Percentiles rank a stretch among this genome's conserved stretches.
Evolutionary conservation across 2,113 vertebrate genomes (phyloP).

Genomic region (Hepsetus odoe): DNA sequence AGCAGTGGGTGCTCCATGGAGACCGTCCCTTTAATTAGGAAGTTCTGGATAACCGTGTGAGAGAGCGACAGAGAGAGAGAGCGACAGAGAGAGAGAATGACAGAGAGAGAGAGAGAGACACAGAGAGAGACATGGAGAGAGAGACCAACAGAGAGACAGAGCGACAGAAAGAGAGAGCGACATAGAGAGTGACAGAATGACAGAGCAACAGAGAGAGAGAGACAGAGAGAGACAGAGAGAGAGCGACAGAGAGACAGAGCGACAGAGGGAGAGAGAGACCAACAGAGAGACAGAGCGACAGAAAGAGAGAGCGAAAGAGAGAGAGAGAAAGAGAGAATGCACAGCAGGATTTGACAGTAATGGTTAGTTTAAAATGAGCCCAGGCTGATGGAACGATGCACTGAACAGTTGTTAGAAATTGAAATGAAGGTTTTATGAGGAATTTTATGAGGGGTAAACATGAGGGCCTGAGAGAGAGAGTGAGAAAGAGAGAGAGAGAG

Average conservation of each 20-base stretch:
- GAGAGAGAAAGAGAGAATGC: background rate
- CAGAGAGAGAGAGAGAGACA: background rate
- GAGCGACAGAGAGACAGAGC: too few relatives aligned
- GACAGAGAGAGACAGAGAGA: too few relatives aligned
- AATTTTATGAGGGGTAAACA: too few relatives aligned
- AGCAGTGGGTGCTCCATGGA: too few relatives aligned
- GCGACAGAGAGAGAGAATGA: too few relatives aligned
- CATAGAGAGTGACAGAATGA: background rate
- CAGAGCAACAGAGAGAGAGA: background rate
- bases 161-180: too few relatives aligned
- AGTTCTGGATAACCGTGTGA: too few relatives aligned
- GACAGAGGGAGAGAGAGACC: background rate
- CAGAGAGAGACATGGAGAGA: background rate
- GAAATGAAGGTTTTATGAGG: background rate
- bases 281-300: background rate
- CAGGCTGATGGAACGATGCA: background rate
- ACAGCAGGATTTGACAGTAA: background rate
- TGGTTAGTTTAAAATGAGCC: constrained; percentile 3
- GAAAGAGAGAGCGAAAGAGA: too few relatives aligned
- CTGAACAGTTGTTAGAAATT: background rate
- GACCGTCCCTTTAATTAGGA: too few relatives aligned
- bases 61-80: too few relatives aligned
- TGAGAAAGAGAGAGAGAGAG: background rate
- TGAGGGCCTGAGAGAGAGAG: too few relatives aligned
- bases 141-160: background rate